Conservation (phyloP, 2,113 vertebrate species). For the Semicossyphus pulcher region DNA sequence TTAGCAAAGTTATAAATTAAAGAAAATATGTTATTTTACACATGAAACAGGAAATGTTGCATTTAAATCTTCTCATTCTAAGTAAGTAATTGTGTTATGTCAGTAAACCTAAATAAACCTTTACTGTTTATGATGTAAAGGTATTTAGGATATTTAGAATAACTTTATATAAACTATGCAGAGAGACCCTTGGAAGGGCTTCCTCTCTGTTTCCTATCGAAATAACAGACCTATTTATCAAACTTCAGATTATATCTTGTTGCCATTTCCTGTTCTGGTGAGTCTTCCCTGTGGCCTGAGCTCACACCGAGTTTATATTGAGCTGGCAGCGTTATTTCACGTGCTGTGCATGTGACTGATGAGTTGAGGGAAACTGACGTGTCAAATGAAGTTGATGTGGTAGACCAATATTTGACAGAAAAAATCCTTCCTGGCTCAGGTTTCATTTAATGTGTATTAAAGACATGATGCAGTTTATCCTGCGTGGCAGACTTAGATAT, state of each 20-base stretch:
- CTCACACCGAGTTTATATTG: conserved; percentile 11
- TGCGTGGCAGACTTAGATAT: no score
- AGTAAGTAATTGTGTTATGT: no score
- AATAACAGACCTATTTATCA: conserved; percentile 71
- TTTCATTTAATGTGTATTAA: no score
- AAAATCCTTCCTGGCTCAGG: no score
- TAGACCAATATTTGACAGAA: no score
- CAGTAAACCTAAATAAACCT: conserved; percentile 9
- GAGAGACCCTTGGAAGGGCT: conserved; percentile 11
- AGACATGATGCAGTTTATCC: no score
- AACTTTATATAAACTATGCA: conserved; percentile 34
- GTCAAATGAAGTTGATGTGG: no score
- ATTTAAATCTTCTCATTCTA: background rate
- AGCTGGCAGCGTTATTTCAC: background rate
- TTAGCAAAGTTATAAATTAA: no score
- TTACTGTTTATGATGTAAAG: conserved; percentile 16
- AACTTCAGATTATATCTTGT: conserved; percentile 66
- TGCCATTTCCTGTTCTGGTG: conserved; percentile 67
- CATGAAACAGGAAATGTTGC: background rate
- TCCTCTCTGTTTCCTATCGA: conserved; percentile 66
- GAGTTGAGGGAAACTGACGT: no score
- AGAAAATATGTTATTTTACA: no score
- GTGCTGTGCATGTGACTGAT: background rate
- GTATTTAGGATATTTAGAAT: conserved; percentile 44
- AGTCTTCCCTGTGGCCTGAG: conserved; percentile 16